Conservation (phyloP, 64 coral and sea anemone species). For the Platygyra sinensis region DNA sequence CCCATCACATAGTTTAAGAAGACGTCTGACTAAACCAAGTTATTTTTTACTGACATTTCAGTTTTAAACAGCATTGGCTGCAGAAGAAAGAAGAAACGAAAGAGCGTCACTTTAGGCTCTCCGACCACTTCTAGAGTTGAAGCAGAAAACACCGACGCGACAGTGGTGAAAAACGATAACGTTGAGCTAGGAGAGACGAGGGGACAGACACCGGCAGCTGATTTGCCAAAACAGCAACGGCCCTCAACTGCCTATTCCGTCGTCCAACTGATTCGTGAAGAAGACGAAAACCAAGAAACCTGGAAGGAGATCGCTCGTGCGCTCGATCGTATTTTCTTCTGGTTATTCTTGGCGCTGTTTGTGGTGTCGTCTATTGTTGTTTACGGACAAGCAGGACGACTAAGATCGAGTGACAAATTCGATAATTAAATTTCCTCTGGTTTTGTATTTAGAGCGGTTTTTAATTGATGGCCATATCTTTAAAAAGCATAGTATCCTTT, state of each 20-base stretch:
- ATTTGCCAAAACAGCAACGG: background rate
- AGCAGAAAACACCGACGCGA: background rate
- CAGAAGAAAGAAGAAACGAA: background rate
- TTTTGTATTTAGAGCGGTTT: background rate
- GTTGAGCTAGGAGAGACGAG: background rate
- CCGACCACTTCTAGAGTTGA: background rate
- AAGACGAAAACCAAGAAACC: background rate
- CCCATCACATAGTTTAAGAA: no score
- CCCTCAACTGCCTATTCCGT: background rate
- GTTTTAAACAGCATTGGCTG: background rate
- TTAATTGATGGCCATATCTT: background rate
- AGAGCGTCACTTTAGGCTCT: background rate
- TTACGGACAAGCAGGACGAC: constrained; percentile 10
- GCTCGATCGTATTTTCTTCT: constrained; percentile 59
- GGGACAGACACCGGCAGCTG: background rate
- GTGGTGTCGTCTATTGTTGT: background rate
- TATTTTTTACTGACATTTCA: background rate
- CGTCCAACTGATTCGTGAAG: background rate
- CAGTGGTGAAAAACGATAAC: background rate
- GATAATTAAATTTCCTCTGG: background rate
- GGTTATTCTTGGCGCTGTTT: constrained; percentile 37
- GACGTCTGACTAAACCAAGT: background rate
- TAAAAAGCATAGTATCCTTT: no score
- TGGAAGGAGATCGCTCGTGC: constrained; percentile 32
- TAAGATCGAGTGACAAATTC: background rate